Evolutionary conservation across 2,797 vertebrate species (phyloP).

Genomic region (Buceros bicornis): DNA sequence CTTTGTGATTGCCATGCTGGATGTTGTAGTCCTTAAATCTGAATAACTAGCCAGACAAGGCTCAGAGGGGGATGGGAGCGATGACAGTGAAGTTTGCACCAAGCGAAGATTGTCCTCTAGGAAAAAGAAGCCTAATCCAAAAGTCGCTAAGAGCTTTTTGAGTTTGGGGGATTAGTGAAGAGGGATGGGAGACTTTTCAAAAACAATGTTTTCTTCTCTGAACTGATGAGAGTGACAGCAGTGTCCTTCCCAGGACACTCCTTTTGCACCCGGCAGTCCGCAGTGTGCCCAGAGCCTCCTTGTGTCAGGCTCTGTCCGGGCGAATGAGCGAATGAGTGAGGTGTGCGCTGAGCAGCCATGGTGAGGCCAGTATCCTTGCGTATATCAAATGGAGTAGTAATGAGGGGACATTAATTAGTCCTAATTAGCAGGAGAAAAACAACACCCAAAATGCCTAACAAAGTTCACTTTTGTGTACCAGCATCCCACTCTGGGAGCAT

Average conservation of each 20-base stretch:
- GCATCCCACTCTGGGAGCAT: background rate
- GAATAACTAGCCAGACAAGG: background rate
- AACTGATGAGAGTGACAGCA: background rate
- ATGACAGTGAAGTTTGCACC: background rate
- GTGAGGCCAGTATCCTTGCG: background rate
- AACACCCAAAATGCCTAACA: background rate
- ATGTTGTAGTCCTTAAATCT: background rate
- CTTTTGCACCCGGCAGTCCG: background rate
- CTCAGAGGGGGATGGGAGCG: accelerated
- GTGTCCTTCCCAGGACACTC: background rate
- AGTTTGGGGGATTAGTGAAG: background rate
- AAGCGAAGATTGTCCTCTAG: background rate
- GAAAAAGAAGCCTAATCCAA: background rate
- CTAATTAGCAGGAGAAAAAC: background rate
- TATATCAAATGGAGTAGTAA: background rate
- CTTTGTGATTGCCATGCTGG: background rate
- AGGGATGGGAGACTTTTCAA: background rate
- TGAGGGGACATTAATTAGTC: background rate
- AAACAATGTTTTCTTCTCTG: background rate
- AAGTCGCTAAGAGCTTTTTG: background rate
- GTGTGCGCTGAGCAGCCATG: accelerated
- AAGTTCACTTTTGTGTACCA: background rate
- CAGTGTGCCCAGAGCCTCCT: background rate
- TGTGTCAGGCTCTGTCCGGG: background rate
- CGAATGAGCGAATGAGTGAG: background rate